Base-by-base conservation (phyloP, 2,888 invertebrate species). In the Electrophaes corylata region DNA sequence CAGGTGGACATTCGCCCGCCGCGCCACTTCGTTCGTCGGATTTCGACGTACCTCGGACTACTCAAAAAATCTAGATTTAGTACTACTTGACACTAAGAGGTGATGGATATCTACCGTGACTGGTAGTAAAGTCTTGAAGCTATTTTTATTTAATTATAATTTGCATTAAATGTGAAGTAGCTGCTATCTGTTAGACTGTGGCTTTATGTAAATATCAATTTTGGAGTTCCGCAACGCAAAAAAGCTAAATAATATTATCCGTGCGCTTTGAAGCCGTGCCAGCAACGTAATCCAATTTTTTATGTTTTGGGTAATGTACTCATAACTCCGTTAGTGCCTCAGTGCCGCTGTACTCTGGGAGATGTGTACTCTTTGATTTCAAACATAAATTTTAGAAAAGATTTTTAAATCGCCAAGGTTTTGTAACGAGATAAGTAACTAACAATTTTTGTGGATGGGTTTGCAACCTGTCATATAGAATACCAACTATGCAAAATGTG, bases 231-330 rank as follows among this genome's bases (percentile, higher is more conserved):
- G 48, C 41, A 57, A 54, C 31, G 44, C 51, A 62, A 60, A 60
- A 60, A 60, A 48, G 55, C 60, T 56, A 60, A 60, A 52, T 60
- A 37, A 52, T 57, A 62, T 62, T 55, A 54, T 41, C 54, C 29
- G 45, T 45, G 39, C 16, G 47, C 61, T 64, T 64, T 61, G 64
- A 64, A 61, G 61, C 52, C 57, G 61, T 49, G 64, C 64, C 64
- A 64, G 56, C 20, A 35, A 19, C 29, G 23, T 44, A 61, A 61
- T 61, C 53, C 51, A 52, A 54, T 64, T 59, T 64, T 64, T 61
- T 47, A 57, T 53, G 59, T 46, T 60, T 60, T 44, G 29, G 23
- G 52, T 53, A 58, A 64, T 60, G 63, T 37, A 55, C 60, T 63
- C 55, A 47, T 63, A 55, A 63, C 46, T 60, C 18, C 29, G 59